These are phyloP conservation scores for Rapana venosa DNA, from an alignment of 2,888 invertebrate species.

Conservation along the genomic window DNA sequence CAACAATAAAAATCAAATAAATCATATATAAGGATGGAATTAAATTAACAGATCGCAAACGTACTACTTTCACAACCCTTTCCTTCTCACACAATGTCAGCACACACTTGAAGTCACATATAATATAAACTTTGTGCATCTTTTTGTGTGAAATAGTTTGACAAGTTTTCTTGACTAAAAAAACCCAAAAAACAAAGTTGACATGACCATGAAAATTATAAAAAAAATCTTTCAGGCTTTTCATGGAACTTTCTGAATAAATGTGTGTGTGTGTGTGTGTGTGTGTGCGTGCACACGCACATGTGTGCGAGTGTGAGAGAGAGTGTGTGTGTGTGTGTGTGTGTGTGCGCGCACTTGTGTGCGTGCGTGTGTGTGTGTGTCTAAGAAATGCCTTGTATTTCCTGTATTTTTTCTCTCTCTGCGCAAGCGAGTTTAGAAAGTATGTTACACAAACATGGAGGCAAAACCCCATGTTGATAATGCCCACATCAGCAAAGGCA, in stretches of 20 bases:
- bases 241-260: background rate
- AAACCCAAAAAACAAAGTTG: background rate
- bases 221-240: background rate
- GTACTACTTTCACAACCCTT: no score
- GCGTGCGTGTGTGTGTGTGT: background rate
- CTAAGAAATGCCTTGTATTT: background rate
- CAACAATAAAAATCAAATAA: no score
- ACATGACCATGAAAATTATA: background rate
- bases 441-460: background rate
- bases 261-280: background rate
- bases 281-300: background rate
- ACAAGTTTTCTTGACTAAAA: no score
- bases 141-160: no score
- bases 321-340: background rate
- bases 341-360: background rate
- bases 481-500: background rate
- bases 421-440: background rate
- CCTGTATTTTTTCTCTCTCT: background rate
- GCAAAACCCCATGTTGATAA: background rate
- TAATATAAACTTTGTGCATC: no score
- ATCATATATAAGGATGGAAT: no score
- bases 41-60: no score
- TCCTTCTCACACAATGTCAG: no score
- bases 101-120: no score
- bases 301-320: no score